Evolutionary conservation across 2,113 vertebrate genomes (phyloP), one percentile per base, ranked within the genome.

Genomic region (Zapus hudsonius): DNA sequence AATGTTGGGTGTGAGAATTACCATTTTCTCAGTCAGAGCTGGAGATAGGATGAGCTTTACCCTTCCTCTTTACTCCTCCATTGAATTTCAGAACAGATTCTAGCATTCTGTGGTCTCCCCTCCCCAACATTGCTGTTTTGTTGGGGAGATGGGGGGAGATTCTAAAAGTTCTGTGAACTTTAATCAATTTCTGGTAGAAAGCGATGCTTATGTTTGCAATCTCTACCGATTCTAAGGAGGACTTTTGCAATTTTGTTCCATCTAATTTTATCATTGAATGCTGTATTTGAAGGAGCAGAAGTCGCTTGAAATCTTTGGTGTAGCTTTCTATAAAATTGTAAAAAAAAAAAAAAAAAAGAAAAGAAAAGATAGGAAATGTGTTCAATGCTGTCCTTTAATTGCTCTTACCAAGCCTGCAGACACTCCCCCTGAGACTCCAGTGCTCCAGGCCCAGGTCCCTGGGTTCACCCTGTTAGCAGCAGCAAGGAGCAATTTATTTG

Each of bases 321-420:
- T 78, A 75, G 72, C 36, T 92, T 96, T 79, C 89, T 80, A 52
- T 52, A 52, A 52, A 52, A 52, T 52, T 52, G 52, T 52, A 52
- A n/a, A n/a, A n/a, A n/a, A n/a, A n/a, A n/a, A n/a, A n/a, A n/a
- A n/a, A 64, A 64, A 61, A 11, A 61, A 61, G 23, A 10, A 27
- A 75, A 93, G 82, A 92, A 76, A 78, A 86, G 47, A 89, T 76
- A 80, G 31, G 47, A 91, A 69, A 63, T 73, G 72, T 66, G 25
- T 67, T 81, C 47, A 76, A 33, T 66, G 42, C 19, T 47, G 17
- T 73, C 85, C 63, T 92, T 92, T 91, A 94, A 92, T 90, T 87
- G 89, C 88, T 95, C 90, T 84, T 92, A 69, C 76, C 29, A 90
- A 92, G 92, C 69, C 82, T 70, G 55, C 81, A 92, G 73, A 89